Conservation (phyloP, 2,113 vertebrate genomes). For the Trogon melanurus region DNA sequence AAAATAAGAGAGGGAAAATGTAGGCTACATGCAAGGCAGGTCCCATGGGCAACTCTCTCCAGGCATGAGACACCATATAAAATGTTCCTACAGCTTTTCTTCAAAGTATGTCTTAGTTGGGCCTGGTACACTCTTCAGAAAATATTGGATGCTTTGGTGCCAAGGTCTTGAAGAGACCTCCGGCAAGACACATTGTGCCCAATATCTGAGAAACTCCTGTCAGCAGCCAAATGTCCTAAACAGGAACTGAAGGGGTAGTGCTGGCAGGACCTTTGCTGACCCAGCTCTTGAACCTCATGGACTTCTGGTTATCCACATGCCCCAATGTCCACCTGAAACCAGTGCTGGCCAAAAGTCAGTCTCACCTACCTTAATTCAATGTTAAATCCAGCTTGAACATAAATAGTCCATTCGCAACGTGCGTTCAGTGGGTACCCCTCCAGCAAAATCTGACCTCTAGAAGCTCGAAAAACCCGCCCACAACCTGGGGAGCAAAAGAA, state of each 20-base stretch:
- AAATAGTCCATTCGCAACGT: slow-evolving; percentile 93
- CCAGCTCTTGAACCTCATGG: neutral
- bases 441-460: slow-evolving; percentile 90
- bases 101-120: neutral
- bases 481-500: slow-evolving; percentile 81
- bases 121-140: neutral
- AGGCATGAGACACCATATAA: neutral
- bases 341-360: neutral
- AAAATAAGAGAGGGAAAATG: neutral
- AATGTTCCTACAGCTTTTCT: neutral
- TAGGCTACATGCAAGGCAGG: neutral
- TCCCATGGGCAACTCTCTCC: neutral
- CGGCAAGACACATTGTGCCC: neutral
- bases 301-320: neutral
- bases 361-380: slow-evolving; percentile 88
- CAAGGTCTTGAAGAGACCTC: neutral
- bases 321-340: neutral
- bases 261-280: neutral
- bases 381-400: slow-evolving; percentile 86
- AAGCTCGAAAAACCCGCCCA: slow-evolving; percentile 86
- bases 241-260: neutral
- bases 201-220: neutral
- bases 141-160: neutral
- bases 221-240: neutral
- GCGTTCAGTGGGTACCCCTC: slow-evolving; percentile 96